phyloP scores from a whole-genome alignment of 2,797 vertebrate genomes.

The Phylloscopus collybita region DNA sequence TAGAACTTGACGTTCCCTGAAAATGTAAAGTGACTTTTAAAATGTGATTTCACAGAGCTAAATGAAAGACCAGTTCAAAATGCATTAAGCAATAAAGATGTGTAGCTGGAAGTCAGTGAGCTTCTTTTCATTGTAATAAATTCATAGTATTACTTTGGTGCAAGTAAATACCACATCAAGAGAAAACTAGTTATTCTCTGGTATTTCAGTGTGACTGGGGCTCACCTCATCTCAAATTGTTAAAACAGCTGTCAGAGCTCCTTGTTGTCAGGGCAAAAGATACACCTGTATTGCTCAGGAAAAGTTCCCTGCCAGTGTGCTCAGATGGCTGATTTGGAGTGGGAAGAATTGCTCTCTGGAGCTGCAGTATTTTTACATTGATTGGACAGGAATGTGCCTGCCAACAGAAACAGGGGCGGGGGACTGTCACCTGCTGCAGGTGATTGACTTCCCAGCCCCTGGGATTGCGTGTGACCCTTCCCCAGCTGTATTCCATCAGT shows the following conservation, averaged over 20 bases:
- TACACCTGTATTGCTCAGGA: neutral
- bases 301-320: neutral
- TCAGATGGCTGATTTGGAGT: neutral
- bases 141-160: neutral
- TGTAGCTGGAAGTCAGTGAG: neutral
- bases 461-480: neutral
- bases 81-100: neutral
- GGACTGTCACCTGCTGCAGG: neutral
- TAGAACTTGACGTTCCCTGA: neutral
- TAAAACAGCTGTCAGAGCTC: neutral
- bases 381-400: neutral
- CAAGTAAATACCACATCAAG: conserved; percentile 9
- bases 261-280: neutral
- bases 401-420: neutral
- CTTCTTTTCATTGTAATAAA: conserved; percentile 13
- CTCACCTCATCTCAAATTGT: neutral
- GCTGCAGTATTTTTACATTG: neutral
- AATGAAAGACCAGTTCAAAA: conserved; percentile 43
- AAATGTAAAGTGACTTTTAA: conserved; percentile 40
- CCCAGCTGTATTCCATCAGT: neutral
- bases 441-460: neutral
- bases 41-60: conserved; percentile 42
- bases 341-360: neutral
- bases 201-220: neutral
- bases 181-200: neutral